phyloP scores from a whole-genome alignment of 2,113 vertebrate species.

The Megaleporinus macrocephalus region DNA sequence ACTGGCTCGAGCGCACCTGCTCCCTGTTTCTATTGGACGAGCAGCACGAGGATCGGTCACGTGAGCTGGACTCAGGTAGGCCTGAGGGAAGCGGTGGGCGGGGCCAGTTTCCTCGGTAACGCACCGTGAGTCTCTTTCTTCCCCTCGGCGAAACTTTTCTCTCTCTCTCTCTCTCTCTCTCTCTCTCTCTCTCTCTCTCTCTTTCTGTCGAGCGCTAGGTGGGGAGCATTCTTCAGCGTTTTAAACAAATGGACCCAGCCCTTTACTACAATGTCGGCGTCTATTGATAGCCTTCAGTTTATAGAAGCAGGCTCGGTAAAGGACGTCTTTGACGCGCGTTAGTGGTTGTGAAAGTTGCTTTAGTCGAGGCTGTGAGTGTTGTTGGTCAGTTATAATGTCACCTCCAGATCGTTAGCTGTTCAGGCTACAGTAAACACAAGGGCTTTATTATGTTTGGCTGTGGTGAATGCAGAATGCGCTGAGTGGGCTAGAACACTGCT shows the following conservation, averaged over 20 bases:
- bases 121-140: conserved; percentile 33
- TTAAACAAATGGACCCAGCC: conserved; percentile 42
- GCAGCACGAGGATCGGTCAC: conserved; percentile 49
- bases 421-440: conserved; percentile 19
- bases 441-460: conserved; percentile 36
- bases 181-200: background rate
- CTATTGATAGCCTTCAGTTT: conserved; percentile 14
- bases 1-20: conserved; percentile 55
- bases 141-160: conserved; percentile 28
- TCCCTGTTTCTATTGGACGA: conserved; percentile 48
- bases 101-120: conserved; percentile 45
- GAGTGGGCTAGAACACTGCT: conserved; percentile 25
- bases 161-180: background rate
- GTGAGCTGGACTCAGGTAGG: conserved; percentile 52
- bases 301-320: background rate
- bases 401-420: background rate
- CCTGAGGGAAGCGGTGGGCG: conserved; percentile 24
- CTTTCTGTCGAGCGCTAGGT: conserved; percentile 22
- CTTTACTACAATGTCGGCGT: conserved; percentile 30
- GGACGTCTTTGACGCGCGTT: conserved; percentile 7
- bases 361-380: background rate
- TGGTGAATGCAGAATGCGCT: conserved; percentile 35
- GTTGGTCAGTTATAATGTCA: background rate
- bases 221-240: conserved; percentile 45
- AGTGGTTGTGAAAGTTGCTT: background rate